Base-by-base conservation (phyloP, 2,113 vertebrate genomes). In the Notothenia rossii region DNA sequence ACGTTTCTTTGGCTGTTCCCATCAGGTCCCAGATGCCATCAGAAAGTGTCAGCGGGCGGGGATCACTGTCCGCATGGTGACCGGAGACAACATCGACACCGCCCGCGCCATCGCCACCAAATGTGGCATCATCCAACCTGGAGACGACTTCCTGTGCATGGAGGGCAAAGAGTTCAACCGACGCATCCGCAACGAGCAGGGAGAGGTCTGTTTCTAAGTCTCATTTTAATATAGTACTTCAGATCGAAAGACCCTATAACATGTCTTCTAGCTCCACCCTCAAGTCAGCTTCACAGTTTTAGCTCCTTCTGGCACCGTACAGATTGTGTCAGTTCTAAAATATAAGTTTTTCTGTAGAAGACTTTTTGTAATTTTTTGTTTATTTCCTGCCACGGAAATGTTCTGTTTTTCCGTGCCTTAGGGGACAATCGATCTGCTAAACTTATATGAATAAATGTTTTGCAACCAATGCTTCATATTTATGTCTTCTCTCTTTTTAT, bases 41-140 rank as follows among this genome's bases (percentile, higher is more conserved):
- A 97, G 93, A 33, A 99, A 96, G 90, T 99, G 98, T 82, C 98
- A 99, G 69, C 95, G 96, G 66, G 98, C 98, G 55, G 98, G 98
- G 70, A 99, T 99, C 91, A 99, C 98, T 3, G 98, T 99, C 49
- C 97, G 98, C 46, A 99, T 99, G 98, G 98, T 99, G 80, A 99
- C 98, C 1, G 98, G 98, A 2, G 98, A 99, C 92, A 99, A 99
- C 93, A 99, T 99, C 76, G 97, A 98, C 76, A 99, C 98, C 3
- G 98, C 98, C 51, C 96, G 98, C 18, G 97, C 98, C 89, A 99
- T 99, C 79, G 97, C 98, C 61, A 87, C 91, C 77, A 99, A 99
- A 85, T 99, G 98, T 89, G 97, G 98, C 29, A 99, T 99, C 87
- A 92, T 99, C 75, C 94, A 97, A 62, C 96, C 96, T n/a, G 97